phyloP scores from a whole-genome alignment of 2,113 vertebrate genomes.

The Melozone crissalis region DNA sequence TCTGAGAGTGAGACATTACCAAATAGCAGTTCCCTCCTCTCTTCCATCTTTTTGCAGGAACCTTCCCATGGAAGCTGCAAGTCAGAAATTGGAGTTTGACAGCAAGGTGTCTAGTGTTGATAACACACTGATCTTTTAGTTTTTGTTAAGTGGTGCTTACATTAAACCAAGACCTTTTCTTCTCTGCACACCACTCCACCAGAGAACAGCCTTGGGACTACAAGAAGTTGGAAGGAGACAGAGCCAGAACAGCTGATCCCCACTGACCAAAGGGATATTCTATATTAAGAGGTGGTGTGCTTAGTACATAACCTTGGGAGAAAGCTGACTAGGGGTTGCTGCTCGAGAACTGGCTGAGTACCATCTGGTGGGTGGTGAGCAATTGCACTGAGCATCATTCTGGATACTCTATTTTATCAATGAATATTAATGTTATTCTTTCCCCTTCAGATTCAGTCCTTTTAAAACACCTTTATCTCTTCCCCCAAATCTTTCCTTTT shows the following conservation, averaged over 20 bases:
- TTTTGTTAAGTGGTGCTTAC: background rate
- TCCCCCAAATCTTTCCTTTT: background rate
- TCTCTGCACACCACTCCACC: too few relatives aligned
- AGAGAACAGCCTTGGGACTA: fast-evolving
- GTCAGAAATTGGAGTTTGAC: too few relatives aligned
- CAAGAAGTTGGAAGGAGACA: background rate
- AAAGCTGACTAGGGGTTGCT: background rate
- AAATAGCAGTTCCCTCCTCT: too few relatives aligned
- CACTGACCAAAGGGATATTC: background rate
- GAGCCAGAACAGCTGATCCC: background rate
- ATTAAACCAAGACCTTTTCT: background rate
- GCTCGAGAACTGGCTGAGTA: background rate
- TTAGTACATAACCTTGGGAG: background rate
- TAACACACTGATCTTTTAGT: background rate
- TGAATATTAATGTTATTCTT: background rate
- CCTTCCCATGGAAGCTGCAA: too few relatives aligned
- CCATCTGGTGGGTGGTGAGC: fast-evolving
- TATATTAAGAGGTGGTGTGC: too few relatives aligned
- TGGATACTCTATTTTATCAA: background rate
- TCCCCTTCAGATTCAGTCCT: background rate
- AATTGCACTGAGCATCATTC: background rate
- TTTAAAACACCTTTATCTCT: background rate
- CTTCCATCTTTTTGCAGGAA: too few relatives aligned
- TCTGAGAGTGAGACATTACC: too few relatives aligned
- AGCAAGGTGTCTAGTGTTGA: too few relatives aligned